Conservation (phyloP, 2,113 vertebrate genomes). For the Rhinoptilus africanus region DNA sequence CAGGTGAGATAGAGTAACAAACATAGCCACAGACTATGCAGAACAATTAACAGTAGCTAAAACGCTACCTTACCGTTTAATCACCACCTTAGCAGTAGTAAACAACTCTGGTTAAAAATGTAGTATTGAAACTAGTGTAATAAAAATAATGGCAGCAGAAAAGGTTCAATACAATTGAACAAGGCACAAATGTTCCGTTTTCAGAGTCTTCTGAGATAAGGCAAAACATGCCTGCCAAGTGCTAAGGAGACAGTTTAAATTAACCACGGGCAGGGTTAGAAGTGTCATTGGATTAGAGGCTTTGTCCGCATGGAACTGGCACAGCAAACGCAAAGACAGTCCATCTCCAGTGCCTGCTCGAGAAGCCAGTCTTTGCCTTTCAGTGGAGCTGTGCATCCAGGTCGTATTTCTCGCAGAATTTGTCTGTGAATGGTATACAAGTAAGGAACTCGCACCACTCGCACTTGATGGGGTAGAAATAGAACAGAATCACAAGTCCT, state of each 20-base stretch:
- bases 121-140: conserved; percentile 80
- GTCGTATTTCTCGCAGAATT: conserved; percentile 99
- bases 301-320: conserved; percentile 25
- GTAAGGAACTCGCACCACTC: conserved; percentile 97
- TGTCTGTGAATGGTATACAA: conserved; percentile 98
- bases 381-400: conserved; percentile 96
- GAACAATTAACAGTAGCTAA: conserved; percentile 91
- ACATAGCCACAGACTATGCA: conserved; percentile 22
- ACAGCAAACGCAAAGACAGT: conserved; percentile 9
- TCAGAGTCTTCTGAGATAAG: conserved; percentile 59
- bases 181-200: conserved; percentile 84
- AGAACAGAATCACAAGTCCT: conserved; percentile 93
- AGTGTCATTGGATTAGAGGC: conserved; percentile 60
- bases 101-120: conserved; percentile 81
- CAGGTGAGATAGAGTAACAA: background rate
- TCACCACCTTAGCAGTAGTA: conserved; percentile 91
- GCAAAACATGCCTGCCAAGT: conserved; percentile 50
- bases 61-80: conserved; percentile 89
- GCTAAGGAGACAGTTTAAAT: conserved; percentile 55
- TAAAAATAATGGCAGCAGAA: conserved; percentile 85
- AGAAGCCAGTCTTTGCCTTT: conserved; percentile 45
- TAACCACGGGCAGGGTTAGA: conserved; percentile 62
- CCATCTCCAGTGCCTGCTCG: conserved; percentile 33
- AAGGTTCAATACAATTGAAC: conserved; percentile 82
- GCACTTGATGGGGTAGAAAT: conserved; percentile 93